Evolutionary conservation across 2,113 vertebrate species (phyloP), one percentile per base, ranked within the genome.

Genomic region (Ciconia stormi): DNA sequence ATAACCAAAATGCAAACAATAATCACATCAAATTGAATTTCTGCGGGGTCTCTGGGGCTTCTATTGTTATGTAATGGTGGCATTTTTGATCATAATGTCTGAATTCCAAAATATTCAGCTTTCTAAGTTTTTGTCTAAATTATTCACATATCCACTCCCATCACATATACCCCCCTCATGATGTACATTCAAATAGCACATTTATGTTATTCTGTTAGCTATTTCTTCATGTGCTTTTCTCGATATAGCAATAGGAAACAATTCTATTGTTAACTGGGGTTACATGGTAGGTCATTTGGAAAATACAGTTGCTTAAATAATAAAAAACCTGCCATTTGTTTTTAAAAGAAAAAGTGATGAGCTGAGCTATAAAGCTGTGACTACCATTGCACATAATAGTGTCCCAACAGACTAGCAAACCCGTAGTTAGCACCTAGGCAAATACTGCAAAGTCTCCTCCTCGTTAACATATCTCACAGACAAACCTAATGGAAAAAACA

Each of bases 401-500:
- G 61, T 27, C 29, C 34, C n/a, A 82, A 62, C 5, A 85, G 50
- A 72, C 12, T 16, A 91, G 42, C 23, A 34, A 78, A 30, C 16
- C 26, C 38, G 55, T 34, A 62, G 11, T 40, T 44, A 63, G 40
- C 40, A 66, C 38, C 18, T 49, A 56, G 71, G n/a, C 59, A 87
- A 29, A 66, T 10, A 85, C 11, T 62, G 38, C 49, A 61, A 55
- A 70, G 16, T 22, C 13, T 53, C 36, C 16, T 81, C 34, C 47
- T 73, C 2, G 1, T 56, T 42, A 13, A 96, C 18, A 23, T 38
- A 78, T 36, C 84, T 88, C 72, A 76, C 13, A 95, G 32, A 87
- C 44, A 94, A 91, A 81, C 52, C 93, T 95, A 87, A 76, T 72
- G 69, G 65, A 95, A 90, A 93, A 94, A 90, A 89, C 29, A 93